Evolutionary conservation across 2,888 invertebrate species (phyloP).

Genomic region (Venustoraphidia nigricollis): DNA sequence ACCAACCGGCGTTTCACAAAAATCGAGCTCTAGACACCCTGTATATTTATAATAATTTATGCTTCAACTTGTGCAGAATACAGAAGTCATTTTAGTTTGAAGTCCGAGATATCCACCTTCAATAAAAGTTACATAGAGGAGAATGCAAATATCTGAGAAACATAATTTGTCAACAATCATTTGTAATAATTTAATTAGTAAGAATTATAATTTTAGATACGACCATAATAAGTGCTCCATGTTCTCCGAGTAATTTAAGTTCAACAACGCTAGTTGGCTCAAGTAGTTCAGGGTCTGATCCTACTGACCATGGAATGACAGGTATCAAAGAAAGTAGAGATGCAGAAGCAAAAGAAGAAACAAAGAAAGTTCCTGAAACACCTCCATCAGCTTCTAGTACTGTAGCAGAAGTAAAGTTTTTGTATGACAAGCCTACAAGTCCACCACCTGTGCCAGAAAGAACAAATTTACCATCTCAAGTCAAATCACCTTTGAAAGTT

Average conservation of each 20-base stretch:
- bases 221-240: slow-evolving; percentile 39
- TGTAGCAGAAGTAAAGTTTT: slow-evolving; percentile 15
- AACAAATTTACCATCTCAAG: background rate
- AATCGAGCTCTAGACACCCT: too few species aligned
- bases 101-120: too few species aligned
- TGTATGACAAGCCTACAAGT: slow-evolving; percentile 15
- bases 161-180: too few species aligned
- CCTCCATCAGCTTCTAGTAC: background rate
- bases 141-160: too few species aligned
- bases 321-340: background rate
- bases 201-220: slow-evolving; percentile 20
- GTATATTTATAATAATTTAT: too few species aligned
- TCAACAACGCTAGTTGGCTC: slow-evolving; percentile 55
- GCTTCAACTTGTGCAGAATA: too few species aligned
- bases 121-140: too few species aligned
- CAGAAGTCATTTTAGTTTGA: too few species aligned
- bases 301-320: slow-evolving; percentile 15
- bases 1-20: too few species aligned
- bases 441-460: slow-evolving; percentile 8
- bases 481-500: slow-evolving; percentile 5
- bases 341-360: background rate
- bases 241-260: slow-evolving; percentile 58
- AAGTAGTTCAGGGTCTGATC: slow-evolving; percentile 30
- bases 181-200: too few species aligned
- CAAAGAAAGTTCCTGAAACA: slow-evolving; percentile 8